Percentiles rank a stretch among this genome's conserved stretches.
phyloP scores from a whole-genome alignment of 2,888 invertebrate genomes.

The Caenorhabditis sp. region DNA sequence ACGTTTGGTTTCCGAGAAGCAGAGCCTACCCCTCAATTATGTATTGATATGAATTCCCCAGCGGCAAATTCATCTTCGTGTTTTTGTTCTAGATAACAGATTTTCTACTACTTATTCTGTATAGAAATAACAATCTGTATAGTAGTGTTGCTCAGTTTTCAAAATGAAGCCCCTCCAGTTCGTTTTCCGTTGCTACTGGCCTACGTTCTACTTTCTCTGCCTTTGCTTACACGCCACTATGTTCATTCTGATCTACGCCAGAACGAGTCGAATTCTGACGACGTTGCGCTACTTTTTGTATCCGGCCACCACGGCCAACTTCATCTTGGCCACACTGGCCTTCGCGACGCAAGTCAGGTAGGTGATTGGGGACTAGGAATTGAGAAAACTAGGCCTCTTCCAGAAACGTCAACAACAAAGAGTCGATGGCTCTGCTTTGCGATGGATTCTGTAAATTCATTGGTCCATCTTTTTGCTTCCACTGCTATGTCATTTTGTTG shows the following conservation, averaged over 20 bases:
- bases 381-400: neutral
- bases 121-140: too few relatives aligned
- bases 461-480: constrained; percentile 32
- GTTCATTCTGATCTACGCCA: constrained; percentile 26
- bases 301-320: constrained; percentile 11
- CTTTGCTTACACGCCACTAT: constrained; percentile 11
- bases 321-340: constrained; percentile 23
- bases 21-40: too few relatives aligned
- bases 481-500: constrained; percentile 32
- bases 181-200: constrained; percentile 28
- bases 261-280: constrained; percentile 23
- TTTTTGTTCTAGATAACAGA: too few relatives aligned
- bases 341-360: constrained; percentile 41
- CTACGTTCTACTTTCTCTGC: constrained; percentile 27
- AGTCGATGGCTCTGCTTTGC: constrained; percentile 45
- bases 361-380: too few relatives aligned
- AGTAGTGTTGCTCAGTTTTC: too few relatives aligned
- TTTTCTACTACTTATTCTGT: too few relatives aligned
- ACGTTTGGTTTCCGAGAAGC: too few relatives aligned
- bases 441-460: constrained; percentile 44
- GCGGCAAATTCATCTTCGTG: too few relatives aligned
- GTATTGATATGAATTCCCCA: too few relatives aligned
- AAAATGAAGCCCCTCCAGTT: constrained; percentile 18
- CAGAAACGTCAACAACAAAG: constrained; percentile 48
- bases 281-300: constrained; percentile 38